Conservation (phyloP, 2,797 vertebrate species). For the Arctocebus calabarensis region DNA sequence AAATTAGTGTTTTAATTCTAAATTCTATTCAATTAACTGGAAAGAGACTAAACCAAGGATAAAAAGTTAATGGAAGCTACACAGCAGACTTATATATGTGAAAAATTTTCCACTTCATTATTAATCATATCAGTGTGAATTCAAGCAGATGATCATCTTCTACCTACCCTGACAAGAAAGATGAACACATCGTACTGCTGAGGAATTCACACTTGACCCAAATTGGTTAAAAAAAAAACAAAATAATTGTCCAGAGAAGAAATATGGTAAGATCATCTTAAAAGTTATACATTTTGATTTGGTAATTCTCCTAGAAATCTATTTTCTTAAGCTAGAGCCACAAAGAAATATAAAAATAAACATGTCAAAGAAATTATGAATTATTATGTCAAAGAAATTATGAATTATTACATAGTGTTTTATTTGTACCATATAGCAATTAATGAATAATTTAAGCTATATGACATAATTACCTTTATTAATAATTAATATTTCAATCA, state of each 20-base stretch:
- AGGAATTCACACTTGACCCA: neutral
- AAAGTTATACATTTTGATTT: neutral
- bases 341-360: neutral
- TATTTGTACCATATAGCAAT: neutral
- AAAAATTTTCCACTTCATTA: neutral
- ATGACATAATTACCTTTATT: neutral
- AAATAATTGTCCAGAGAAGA: neutral
- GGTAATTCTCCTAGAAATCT: constrained; percentile 8
- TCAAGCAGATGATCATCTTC: constrained; percentile 13
- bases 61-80: neutral
- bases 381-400: neutral
- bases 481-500: neutral
- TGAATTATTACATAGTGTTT: neutral
- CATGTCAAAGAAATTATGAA: neutral
- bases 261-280: neutral
- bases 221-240: neutral
- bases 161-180: neutral
- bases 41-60: constrained; percentile 8
- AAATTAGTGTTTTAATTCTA: neutral
- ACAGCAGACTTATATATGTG: neutral
- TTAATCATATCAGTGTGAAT: constrained; percentile 16
- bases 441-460: neutral
- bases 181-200: neutral
- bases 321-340: neutral
- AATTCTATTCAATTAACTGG: constrained; percentile 2